phyloP scores from a whole-genome alignment of 2,797 vertebrate species.

The Argya squamiceps region DNA sequence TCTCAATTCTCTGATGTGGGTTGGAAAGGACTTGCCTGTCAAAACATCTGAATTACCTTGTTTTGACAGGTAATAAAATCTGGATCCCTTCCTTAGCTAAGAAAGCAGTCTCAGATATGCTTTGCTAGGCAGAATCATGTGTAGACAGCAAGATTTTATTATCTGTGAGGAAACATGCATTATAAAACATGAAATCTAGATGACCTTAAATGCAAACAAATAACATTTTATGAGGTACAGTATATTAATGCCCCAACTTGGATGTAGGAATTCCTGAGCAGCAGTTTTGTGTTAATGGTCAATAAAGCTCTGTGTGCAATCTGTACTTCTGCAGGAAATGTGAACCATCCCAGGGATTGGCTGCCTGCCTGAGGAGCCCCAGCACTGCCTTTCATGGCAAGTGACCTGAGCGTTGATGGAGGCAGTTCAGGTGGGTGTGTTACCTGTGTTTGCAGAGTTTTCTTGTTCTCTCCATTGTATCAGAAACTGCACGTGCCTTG shows the following conservation, averaged over 20 bases:
- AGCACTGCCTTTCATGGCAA: neutral
- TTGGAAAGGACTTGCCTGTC: neutral
- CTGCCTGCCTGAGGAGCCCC: neutral
- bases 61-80: neutral
- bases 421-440: conserved; percentile 50
- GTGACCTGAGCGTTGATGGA: neutral
- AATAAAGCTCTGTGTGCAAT: neutral
- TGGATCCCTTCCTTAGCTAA: neutral
- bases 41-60: neutral
- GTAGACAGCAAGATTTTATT: neutral
- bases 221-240: neutral
- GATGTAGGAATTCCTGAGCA: neutral
- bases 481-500: neutral
- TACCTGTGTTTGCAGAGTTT: neutral
- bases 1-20: neutral
- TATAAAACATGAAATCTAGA: neutral
- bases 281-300: neutral
- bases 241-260: neutral
- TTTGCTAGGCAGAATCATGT: neutral
- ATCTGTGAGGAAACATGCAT: neutral
- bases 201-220: neutral
- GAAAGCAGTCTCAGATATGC: neutral
- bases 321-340: conserved; percentile 5
- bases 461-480: neutral
- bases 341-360: neutral